Evolutionary conservation across 2,888 invertebrate genomes (phyloP).

Genomic region (Erynnis tages): DNA sequence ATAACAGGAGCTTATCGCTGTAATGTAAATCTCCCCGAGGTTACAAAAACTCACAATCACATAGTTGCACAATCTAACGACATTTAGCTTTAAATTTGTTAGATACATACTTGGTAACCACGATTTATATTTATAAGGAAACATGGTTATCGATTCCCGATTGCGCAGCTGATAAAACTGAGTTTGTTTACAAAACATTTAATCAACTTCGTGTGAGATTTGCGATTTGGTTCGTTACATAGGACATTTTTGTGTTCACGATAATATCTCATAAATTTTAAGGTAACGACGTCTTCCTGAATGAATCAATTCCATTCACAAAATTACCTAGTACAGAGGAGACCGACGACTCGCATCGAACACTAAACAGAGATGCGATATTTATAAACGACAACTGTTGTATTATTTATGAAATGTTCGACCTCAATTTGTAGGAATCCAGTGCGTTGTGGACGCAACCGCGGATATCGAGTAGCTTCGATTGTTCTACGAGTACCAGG

Average conservation of each 20-base stretch:
- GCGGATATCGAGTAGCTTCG: slow-evolving; percentile 30
- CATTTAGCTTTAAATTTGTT: background rate
- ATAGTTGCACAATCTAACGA: slow-evolving; percentile 33
- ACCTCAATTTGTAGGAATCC: slow-evolving; percentile 15
- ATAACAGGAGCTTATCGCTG: slow-evolving; percentile 47
- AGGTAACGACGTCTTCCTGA: slow-evolving; percentile 8
- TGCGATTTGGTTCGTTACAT: too few relatives aligned
- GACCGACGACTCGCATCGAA: slow-evolving; percentile 13
- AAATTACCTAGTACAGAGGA: slow-evolving; percentile 17
- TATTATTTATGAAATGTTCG: slow-evolving; percentile 23
- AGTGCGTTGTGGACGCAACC: slow-evolving; percentile 18
- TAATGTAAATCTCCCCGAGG: slow-evolving; percentile 35
- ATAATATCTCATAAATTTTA: slow-evolving; percentile 7
- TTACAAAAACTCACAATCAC: slow-evolving; percentile 29
- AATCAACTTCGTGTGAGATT: too few relatives aligned
- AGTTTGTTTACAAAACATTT: background rate
- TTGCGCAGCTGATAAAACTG: background rate
- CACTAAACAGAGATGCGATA: slow-evolving; percentile 14
- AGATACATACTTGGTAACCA: too few relatives aligned
- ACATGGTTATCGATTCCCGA: slow-evolving; percentile 1
- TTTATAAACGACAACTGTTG: slow-evolving; percentile 23
- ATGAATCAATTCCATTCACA: slow-evolving; percentile 21
- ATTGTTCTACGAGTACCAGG: slow-evolving; percentile 62
- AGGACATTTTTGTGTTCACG: too few relatives aligned
- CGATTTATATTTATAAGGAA: background rate